Percentiles rank a stretch among this genome's conserved stretches.
Evolutionary conservation across 2,888 invertebrate genomes (phyloP).

Genomic region (Lasioglossum lativentre): DNA sequence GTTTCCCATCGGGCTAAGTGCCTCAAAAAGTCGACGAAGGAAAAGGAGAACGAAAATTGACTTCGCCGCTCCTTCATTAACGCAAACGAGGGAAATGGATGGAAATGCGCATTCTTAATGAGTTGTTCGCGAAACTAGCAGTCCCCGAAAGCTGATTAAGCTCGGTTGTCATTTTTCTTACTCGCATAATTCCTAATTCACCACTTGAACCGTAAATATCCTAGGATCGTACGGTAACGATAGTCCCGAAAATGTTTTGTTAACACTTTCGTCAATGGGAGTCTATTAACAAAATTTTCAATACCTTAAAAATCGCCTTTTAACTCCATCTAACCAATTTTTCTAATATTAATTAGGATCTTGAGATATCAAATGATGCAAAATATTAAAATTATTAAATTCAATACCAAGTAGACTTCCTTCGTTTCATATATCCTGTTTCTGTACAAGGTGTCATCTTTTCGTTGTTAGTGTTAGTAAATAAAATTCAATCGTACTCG

Average conservation of each 20-base stretch:
- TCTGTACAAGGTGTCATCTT: neutral
- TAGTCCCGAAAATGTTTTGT: no score
- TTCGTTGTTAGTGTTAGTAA: neutral
- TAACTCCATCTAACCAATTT: neutral
- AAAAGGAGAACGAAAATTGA: neutral
- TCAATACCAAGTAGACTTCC: no score
- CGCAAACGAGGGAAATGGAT: neutral
- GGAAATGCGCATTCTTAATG: neutral
- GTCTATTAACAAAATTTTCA: neutral
- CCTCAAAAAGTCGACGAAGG: neutral
- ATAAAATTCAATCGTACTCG: no score
- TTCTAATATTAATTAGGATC: neutral
- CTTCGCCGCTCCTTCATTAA: neutral
- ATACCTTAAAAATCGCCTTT: neutral
- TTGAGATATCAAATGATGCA: neutral
- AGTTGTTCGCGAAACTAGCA: neutral
- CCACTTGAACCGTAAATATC: neutral
- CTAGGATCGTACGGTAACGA: neutral
- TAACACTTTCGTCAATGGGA: neutral
- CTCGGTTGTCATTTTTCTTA: neutral
- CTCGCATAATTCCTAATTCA: neutral
- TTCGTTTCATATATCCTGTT: neutral
- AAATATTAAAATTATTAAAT: neutral
- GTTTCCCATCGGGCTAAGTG: conserved; percentile 23
- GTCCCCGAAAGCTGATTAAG: neutral